A percentile compares a stretch with the other conserved stretches of the same genome.
Evolutionary conservation across 2,797 vertebrate species (phyloP).

Genomic region (Chromis chromis): DNA sequence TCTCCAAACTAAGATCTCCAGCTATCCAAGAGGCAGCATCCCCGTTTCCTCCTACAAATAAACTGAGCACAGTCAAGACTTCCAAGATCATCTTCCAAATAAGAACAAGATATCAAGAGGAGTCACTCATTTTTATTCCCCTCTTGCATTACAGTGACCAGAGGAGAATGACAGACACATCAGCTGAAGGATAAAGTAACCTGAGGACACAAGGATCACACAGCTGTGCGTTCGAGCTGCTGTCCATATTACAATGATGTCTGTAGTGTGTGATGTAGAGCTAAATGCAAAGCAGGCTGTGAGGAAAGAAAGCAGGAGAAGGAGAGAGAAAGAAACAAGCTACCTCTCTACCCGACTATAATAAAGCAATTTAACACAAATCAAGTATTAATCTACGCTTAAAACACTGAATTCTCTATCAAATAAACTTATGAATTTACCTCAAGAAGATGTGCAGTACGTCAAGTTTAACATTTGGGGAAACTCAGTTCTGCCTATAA

Average conservation of each 20-base stretch:
- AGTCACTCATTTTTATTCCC: slow-evolving; percentile 42
- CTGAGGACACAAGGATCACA: slow-evolving; percentile 33
- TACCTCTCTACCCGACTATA: slow-evolving; percentile 4
- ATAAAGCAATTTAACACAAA: background rate
- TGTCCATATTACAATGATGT: slow-evolving; percentile 24
- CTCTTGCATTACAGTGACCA: slow-evolving; percentile 15
- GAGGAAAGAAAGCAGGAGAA: background rate
- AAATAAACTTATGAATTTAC: background rate
- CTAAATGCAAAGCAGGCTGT: slow-evolving; percentile 29
- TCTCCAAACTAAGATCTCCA: slow-evolving; percentile 50
- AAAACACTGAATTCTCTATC: background rate
- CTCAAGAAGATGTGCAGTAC: background rate
- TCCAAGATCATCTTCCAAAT: slow-evolving; percentile 47
- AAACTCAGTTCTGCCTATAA: slow-evolving; percentile 6
- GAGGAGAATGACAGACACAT: slow-evolving; percentile 32
- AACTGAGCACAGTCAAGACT: slow-evolving; percentile 37
- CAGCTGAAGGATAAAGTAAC: slow-evolving; percentile 37
- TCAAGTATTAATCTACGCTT: background rate
- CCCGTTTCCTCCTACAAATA: slow-evolving; percentile 61
- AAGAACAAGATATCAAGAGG: slow-evolving; percentile 54
- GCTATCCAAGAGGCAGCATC: slow-evolving; percentile 35
- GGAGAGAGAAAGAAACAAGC: background rate
- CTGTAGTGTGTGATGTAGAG: slow-evolving; percentile 11
- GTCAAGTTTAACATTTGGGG: background rate
- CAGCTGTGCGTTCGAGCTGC: slow-evolving; percentile 38